These are phyloP conservation scores for Hetaerina americana DNA, from an alignment of 1,140 invertebrate species.

Conservation along the genomic window DNA sequence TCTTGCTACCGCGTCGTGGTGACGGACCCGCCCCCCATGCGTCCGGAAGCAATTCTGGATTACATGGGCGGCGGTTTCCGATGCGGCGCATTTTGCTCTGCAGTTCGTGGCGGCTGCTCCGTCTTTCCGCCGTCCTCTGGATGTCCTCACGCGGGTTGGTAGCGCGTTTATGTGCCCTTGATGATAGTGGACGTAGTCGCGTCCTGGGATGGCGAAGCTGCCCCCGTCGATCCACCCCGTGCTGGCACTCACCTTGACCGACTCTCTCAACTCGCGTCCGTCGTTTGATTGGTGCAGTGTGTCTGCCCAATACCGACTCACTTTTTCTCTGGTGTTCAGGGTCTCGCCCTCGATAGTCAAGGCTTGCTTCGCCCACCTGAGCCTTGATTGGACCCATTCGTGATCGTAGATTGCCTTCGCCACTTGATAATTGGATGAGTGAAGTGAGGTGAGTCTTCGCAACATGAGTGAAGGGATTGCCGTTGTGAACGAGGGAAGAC, in stretches of 20 bases:
- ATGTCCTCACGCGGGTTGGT: constrained; percentile 14
- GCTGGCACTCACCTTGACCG: not conserved
- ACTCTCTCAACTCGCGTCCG: not conserved
- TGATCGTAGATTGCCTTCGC: too few relatives aligned
- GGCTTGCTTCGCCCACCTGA: too few relatives aligned
- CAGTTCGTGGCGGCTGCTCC: not conserved
- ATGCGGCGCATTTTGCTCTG: not conserved
- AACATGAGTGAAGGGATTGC: too few relatives aligned
- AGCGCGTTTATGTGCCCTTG: constrained; percentile 21
- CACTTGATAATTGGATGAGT: too few relatives aligned
- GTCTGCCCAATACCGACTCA: too few relatives aligned
- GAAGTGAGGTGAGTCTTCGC: too few relatives aligned
- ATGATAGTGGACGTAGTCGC: constrained; percentile 20
- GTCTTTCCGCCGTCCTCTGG: not conserved
- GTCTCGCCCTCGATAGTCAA: too few relatives aligned
- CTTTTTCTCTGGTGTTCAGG: too few relatives aligned
- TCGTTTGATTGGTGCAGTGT: not conserved
- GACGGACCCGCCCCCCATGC: not conserved
- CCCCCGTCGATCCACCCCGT: constrained; percentile 3
- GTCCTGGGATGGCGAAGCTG: constrained; percentile 15
- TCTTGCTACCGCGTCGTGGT: constrained; percentile 13
- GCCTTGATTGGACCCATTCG: too few relatives aligned
- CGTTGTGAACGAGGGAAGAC: too few relatives aligned
- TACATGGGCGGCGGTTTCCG: constrained; percentile 8
- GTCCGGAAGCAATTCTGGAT: constrained; percentile 11